Conservation (phyloP, 2,888 invertebrate genomes). For the Acholoe squamosa region DNA sequence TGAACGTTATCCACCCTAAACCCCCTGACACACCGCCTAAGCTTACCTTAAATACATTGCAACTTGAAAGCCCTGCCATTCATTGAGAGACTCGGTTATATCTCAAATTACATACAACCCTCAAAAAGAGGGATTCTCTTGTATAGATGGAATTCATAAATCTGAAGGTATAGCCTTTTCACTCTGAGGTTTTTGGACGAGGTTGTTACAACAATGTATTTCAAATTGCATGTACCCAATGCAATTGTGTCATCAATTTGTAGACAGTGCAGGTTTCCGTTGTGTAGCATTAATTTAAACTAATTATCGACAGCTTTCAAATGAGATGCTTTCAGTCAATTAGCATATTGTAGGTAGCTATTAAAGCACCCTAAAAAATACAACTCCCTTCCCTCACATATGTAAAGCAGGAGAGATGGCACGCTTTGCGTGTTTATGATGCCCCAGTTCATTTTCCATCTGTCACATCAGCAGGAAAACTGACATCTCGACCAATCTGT, state of each 20-base stretch:
- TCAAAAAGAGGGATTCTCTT: too few species aligned
- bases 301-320: slow-evolving; percentile 43
- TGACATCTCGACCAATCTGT: slow-evolving; percentile 5
- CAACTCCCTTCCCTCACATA: not conserved
- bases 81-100: not conserved
- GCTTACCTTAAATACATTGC: not conserved
- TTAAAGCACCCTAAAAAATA: not conserved
- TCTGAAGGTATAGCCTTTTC: too few species aligned
- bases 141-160: too few species aligned
- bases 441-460: slow-evolving; percentile 32
- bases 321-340: slow-evolving; percentile 5
- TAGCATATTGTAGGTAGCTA: slow-evolving; percentile 22
- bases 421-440: slow-evolving; percentile 46
- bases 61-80: not conserved
- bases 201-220: too few species aligned
- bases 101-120: too few species aligned
- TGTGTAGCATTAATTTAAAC: too few species aligned
- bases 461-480: slow-evolving; percentile 39
- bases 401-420: not conserved
- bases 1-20: not conserved
- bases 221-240: too few species aligned
- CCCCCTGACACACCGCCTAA: not conserved
- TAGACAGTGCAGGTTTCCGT: too few species aligned
- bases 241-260: too few species aligned
- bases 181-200: too few species aligned